Evolutionary conservation across 2,888 invertebrate species (phyloP).

Genomic region (Julus scandinavius): DNA sequence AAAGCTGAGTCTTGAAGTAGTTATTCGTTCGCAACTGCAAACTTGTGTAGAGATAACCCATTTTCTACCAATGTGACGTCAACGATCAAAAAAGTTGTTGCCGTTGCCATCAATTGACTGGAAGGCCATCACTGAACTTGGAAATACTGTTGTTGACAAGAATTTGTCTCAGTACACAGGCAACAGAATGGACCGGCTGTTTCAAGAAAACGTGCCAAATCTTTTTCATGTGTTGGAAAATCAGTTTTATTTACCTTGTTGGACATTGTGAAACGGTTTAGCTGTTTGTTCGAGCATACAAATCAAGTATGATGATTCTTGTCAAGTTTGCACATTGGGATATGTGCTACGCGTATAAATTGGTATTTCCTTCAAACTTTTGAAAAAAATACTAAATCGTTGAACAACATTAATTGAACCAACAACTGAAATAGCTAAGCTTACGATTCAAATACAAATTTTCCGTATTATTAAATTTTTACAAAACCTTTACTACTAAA

Average conservation of each 20-base stretch:
- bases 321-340: too few relatives aligned
- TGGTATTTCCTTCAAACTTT: too few relatives aligned
- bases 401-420: too few relatives aligned
- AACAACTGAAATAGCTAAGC: too few relatives aligned
- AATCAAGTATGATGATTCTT: not conserved
- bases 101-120: not conserved
- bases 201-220: not conserved
- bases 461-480: too few relatives aligned
- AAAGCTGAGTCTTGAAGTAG: not conserved
- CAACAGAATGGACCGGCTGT: not conserved
- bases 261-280: too few relatives aligned
- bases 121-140: not conserved
- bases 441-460: too few relatives aligned
- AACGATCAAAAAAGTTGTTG: not conserved
- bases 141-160: not conserved
- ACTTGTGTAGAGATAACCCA: slow-evolving; percentile 6
- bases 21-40: not conserved
- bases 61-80: slow-evolving; percentile 14
- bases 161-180: not conserved
- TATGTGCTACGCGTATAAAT: too few relatives aligned
- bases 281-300: not conserved
- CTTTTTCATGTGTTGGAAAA: not conserved
- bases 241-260: not conserved
- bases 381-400: too few relatives aligned
- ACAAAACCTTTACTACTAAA: too few relatives aligned